Evolutionary conservation across 2,797 vertebrate species (phyloP), one percentile per base, ranked within the genome.

Genomic region (Anableps anableps): DNA sequence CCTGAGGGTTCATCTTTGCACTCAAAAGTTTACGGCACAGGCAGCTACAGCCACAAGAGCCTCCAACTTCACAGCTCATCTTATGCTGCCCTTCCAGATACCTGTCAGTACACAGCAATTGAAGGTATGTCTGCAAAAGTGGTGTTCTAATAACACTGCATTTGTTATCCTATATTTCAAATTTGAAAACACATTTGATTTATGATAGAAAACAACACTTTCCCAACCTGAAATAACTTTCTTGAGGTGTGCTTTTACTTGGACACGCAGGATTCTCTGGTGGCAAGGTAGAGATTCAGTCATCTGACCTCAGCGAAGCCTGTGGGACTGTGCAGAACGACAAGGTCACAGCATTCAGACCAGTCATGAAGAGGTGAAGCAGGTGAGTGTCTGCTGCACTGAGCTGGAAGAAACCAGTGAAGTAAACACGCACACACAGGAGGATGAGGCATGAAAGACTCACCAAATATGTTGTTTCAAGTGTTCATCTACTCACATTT

Each of bases 291-390:
- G 92, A 94, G 74, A 82, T 92, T 76, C 95, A 95, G 85, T 86
- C 94, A 6, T 83, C 94, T 74, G 96, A 96, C 89, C 93, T 95
- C 78, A 94, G 88, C 2, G 96, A 96, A 83, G 91, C 89, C 60
- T 96, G 96, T 86, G 87, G 94, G 89, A 87, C 87, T 23, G 88
- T 94, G 82, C 95, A 96, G 79, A 95, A 95, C 78, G 95, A 96
- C 84, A 96, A 96, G 93, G 94, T 96, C 89, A 96, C 96, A 75
- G 96, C 97, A 50, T 97, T 97, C 94, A 97, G 96, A 92, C 95
- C 97, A 26, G 96, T 97, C 90, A 95, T 97, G 95, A 97, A 97
- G 95, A 96, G 97, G 96, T 97, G 96, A 97, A 96, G 92, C 94
- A 96, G 95, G 97, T 97, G 88, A 96, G 95, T 80, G 82, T 70